These are phyloP conservation scores for Mesochorus sp. DNA, from an alignment of 2,888 invertebrate genomes.

Conservation along the genomic window DNA sequence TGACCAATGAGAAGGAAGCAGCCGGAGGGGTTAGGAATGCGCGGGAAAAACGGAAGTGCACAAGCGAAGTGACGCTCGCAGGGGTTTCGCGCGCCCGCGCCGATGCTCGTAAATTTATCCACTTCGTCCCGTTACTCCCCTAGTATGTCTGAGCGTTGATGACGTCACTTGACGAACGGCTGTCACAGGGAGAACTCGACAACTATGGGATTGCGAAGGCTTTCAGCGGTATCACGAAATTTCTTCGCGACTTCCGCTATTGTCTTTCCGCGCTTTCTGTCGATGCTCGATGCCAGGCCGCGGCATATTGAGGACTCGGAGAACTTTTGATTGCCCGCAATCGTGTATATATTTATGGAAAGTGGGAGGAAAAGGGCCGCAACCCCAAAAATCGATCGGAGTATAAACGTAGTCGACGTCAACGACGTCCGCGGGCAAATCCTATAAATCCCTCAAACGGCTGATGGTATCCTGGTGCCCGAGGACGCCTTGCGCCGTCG, in stretches of 20 bases:
- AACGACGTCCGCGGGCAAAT: conserved; percentile 68
- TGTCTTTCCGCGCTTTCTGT: too few species aligned
- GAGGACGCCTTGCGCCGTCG: conserved; percentile 79
- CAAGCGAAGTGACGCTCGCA: conserved; percentile 52
- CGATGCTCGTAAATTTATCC: conserved; percentile 73
- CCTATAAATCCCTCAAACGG: conserved; percentile 81
- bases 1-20: conserved; percentile 4
- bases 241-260: neutral
- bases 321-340: neutral
- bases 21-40: conserved; percentile 5
- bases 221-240: neutral
- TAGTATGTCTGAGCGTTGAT: conserved; percentile 75
- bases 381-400: conserved; percentile 53
- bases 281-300: too few species aligned
- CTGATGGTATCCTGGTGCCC: conserved; percentile 80
- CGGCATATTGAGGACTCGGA: too few species aligned
- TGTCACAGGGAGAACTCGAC: conserved; percentile 34
- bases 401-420: conserved; percentile 59
- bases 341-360: neutral
- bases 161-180: conserved; percentile 75
- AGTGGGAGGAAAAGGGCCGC: neutral
- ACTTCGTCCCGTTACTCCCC: conserved; percentile 75
- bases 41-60: conserved; percentile 39
- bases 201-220: neutral
- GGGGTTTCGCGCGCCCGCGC: conserved; percentile 51